Base-by-base conservation (phyloP, 2,888 invertebrate species). In the Apantesis nais region DNA sequence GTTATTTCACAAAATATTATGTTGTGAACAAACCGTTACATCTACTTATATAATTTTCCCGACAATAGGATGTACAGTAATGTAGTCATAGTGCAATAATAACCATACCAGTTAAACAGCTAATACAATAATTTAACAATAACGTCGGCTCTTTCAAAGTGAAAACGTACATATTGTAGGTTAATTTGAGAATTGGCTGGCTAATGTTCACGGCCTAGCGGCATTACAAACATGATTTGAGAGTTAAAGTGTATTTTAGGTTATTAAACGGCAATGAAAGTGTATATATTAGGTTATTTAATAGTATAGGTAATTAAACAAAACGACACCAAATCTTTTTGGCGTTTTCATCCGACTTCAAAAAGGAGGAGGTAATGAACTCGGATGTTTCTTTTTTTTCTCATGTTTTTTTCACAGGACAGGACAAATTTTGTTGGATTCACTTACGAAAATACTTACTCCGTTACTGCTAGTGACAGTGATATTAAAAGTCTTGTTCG, bases 71-170 rank as follows among this genome's bases (percentile, higher is more conserved):
- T 44, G 22, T 44, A 31, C n/a, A 25, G 25, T 37, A 25, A 58
- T 58, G 14, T 29, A 66, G 9, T 3, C 14, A 19, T 8, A 37
- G 16, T 37, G 37, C 52, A 66, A 25, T 55, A 52, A 52, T 64
- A 65, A 52, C 19, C 14, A 34, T 65, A 37, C 52, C 52, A 65
- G 48, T 65, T 65, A 52, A 58, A 58, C 14, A 58, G 58, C 14
- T 58, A 58, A 58, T 58, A 25, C 58, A 58, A 58, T 58, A 58
- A 58, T 58, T 29, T 48, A 29, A 29, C 16, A 16, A 29, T 29
- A 29, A 58, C 29, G 29, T 14, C 58, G 58, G 29, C 58, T 29
- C 58, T 58, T 58, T 58, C 16, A 58, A 29, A 8, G 29, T 8
- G 58, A 29, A 58, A 29, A 29, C 29, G 58, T 58, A 58, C 29